A percentile compares a stretch with the other conserved stretches of the same genome.
phyloP scores from a whole-genome alignment of 1,140 invertebrate species.

The Leptopilina clavipes region DNA sequence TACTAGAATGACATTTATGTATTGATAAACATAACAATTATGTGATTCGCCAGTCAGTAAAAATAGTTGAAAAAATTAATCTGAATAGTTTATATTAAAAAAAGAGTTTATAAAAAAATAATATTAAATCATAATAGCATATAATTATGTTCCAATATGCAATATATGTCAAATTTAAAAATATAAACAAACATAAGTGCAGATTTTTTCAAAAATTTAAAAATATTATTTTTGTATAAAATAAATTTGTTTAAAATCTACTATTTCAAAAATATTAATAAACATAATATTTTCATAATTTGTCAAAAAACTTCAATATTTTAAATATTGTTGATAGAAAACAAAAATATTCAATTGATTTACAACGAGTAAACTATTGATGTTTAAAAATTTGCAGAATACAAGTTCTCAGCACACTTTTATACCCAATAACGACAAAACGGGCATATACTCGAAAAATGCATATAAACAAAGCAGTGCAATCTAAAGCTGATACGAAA shows the following conservation, averaged over 20 bases:
- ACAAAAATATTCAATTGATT: background rate
- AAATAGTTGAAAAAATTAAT: background rate
- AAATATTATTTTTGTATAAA: too few species aligned
- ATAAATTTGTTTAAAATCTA: too few species aligned
- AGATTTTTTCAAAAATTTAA: too few species aligned
- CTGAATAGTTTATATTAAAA: background rate
- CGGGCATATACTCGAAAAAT: background rate
- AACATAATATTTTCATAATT: too few species aligned
- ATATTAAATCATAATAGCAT: too few species aligned
- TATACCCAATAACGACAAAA: background rate
- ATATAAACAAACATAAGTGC: too few species aligned
- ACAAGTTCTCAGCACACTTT: background rate
- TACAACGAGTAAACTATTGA: background rate
- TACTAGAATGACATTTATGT: background rate
- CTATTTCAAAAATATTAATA: too few species aligned
- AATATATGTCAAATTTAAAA: too few species aligned
- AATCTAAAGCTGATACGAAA: background rate
- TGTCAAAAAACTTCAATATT: too few species aligned
- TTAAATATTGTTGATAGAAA: background rate
- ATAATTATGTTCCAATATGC: too few species aligned
- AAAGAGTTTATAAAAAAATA: background rate
- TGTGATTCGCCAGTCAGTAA: background rate
- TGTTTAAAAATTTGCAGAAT: background rate
- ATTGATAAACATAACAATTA: background rate
- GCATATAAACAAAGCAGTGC: constrained; percentile 22